A percentile compares a stretch with the other conserved stretches of the same genome.
phyloP scores from a whole-genome alignment of 2,888 invertebrate genomes.

The Salticus scenicus region DNA sequence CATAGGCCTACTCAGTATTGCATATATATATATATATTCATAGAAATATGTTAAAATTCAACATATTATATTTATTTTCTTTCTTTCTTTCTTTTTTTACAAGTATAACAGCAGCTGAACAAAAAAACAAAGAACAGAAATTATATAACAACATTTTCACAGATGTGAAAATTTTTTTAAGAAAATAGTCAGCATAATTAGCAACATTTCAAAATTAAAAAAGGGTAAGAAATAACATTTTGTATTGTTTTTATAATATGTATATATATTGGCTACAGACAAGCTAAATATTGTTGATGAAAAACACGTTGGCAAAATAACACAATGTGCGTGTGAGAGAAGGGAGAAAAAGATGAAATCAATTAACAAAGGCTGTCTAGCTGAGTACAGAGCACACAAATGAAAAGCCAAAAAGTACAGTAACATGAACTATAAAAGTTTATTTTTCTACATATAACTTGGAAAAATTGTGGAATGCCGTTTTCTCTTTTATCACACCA shows the following conservation, averaged over 20 bases:
- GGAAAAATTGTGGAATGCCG: slow-evolving; percentile 64
- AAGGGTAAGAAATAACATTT: slow-evolving; percentile 33
- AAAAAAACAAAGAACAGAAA: slow-evolving; percentile 36
- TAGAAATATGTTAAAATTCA: slow-evolving; percentile 69
- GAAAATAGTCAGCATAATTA: slow-evolving; percentile 37
- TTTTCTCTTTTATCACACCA: slow-evolving; percentile 69
- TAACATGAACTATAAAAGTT: slow-evolving; percentile 69
- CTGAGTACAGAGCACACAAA: slow-evolving; percentile 60
- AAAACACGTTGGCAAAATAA: slow-evolving; percentile 63
- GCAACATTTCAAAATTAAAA: slow-evolving; percentile 38
- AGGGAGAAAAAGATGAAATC: slow-evolving; percentile 43
- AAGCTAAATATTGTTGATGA: slow-evolving; percentile 49
- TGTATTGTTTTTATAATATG: slow-evolving; percentile 49
- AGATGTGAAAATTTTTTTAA: slow-evolving; percentile 45
- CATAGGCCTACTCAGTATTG: slow-evolving; percentile 64
- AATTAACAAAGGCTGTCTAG: slow-evolving; percentile 57
- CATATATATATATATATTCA: slow-evolving; percentile 54
- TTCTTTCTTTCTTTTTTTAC: slow-evolving; percentile 52
- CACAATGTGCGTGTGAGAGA: slow-evolving; percentile 59
- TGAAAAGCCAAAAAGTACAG: slow-evolving; percentile 60
- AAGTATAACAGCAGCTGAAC: slow-evolving; percentile 60
- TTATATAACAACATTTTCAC: slow-evolving; percentile 28
- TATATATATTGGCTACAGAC: slow-evolving; percentile 55
- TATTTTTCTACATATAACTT: slow-evolving; percentile 67
- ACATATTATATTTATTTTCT: slow-evolving; percentile 65